These are phyloP conservation scores for Acridotheres tristis DNA, from an alignment of 2,797 vertebrate species.

Conservation along the genomic window DNA sequence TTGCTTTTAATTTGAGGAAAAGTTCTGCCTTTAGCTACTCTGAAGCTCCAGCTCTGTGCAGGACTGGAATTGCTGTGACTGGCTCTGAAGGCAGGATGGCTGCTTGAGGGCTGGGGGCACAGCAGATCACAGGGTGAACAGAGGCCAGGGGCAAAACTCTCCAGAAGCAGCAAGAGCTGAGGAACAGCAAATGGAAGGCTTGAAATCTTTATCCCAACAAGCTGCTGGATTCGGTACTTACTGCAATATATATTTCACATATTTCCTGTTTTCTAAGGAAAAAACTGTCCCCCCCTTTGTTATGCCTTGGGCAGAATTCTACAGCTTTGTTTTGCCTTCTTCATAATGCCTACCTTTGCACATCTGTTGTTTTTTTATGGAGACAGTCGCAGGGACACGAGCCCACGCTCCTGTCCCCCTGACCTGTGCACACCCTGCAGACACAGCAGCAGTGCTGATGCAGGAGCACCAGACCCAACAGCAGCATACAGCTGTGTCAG, in stretches of 20 bases:
- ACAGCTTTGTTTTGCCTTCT: neutral
- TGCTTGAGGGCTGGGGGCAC: neutral
- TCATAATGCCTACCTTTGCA: neutral
- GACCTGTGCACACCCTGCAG: rapidly evolving
- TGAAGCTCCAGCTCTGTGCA: neutral
- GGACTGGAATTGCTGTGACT: neutral
- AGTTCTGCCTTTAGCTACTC: neutral
- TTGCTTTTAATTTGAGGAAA: neutral
- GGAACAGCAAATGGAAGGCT: neutral
- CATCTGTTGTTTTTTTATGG: neutral
- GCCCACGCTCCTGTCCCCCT: rapidly evolving
- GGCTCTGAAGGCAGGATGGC: neutral
- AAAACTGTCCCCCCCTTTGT: neutral
- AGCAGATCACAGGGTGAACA: neutral
- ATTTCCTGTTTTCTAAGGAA: neutral
- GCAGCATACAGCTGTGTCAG: constrained; percentile 1
- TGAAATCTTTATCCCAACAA: neutral
- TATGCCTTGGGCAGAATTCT: neutral
- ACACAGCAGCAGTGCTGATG: neutral
- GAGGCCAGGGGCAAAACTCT: neutral
- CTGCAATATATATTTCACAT: rapidly evolving
- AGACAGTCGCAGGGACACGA: rapidly evolving
- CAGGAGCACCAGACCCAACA: neutral
- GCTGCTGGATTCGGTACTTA: neutral
- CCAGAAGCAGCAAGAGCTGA: neutral